These are phyloP conservation scores for Balaeniceps rex DNA, from an alignment of 2,113 vertebrate genomes.

Conservation along the genomic window DNA sequence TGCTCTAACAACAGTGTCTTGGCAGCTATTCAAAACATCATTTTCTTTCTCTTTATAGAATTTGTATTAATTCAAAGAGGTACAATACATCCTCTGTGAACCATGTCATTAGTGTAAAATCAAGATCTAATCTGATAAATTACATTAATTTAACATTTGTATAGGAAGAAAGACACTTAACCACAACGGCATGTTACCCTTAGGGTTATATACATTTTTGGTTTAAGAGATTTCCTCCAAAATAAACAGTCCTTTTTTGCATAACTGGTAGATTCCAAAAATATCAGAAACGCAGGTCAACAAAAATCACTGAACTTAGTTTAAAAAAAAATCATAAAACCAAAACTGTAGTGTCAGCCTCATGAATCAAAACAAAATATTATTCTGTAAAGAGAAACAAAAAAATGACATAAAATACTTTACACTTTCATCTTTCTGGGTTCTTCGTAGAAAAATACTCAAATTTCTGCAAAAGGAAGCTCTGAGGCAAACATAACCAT, in stretches of 20 bases:
- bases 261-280: not conserved
- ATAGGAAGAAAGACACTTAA: not conserved
- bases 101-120: constrained; percentile 14
- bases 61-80: not conserved
- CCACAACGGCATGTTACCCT: not conserved
- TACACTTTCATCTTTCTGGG: not conserved
- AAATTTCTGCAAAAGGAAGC: not conserved
- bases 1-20: not conserved
- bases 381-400: not conserved
- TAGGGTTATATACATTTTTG: not conserved
- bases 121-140: constrained; percentile 22
- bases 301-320: not conserved
- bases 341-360: not conserved
- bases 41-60: constrained; percentile 1
- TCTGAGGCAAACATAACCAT: not conserved
- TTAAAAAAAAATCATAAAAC: not conserved
- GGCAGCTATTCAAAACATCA: not conserved
- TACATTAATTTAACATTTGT: constrained; percentile 2
- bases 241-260: not conserved
- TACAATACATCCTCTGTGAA: constrained; percentile 14
- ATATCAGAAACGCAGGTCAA: not conserved
- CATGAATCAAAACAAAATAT: not conserved
- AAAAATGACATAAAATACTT: not conserved
- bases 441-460: not conserved
- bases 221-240: not conserved